Evolutionary conservation across 2,113 vertebrate genomes (phyloP), one percentile per base, ranked within the genome.

Genomic region (Mus musculus): DNA sequence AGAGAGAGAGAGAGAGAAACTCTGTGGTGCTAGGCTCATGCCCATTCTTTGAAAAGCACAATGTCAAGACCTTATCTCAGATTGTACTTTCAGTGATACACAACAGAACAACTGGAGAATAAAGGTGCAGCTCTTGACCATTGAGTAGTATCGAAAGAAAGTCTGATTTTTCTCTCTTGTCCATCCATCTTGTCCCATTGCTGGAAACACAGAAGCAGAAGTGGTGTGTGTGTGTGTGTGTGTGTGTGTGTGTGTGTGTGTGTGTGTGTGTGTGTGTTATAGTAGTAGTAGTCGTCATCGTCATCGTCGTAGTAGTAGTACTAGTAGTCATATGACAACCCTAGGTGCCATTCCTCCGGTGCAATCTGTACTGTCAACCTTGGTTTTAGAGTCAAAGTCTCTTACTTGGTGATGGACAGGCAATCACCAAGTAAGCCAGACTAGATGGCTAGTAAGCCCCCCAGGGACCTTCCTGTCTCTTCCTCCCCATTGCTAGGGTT

Each of bases 151-250:
- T 1, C 2, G 20, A 81, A 81, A 69, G 67, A 86, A 82, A 30
- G 19, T 26, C 16, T 54, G 24, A n/a, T 36, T 59, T 56, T 65
- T 65, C 71, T 56, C 63, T 69, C 89, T 77, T 56, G 4, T 54
- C 22, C 77, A 28, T 36, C 63, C 20, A 36, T 33, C 49, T 87
- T 52, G 7, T 75, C 52, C 36, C 84, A 67, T 26, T 91, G 78
- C 7, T 56, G 78, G 14, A 24, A 52, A n/a, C 76, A n/a, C 17
- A 93, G 88, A 93, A 92, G 84, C 67, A 85, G 88, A 95, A 52
- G 8, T 16, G 61, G 42, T 28, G 76, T 24, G 28, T 46, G 16
- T 42, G 26, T 63, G 26, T 46, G 61, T 85, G 19, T 36, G 52
- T 36, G 49, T 54, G 28, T 80, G 46, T 54, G 11, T 80, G 49